phyloP scores from a whole-genome alignment of 2,113 vertebrate species.

The Dipodomys spectabilis region DNA sequence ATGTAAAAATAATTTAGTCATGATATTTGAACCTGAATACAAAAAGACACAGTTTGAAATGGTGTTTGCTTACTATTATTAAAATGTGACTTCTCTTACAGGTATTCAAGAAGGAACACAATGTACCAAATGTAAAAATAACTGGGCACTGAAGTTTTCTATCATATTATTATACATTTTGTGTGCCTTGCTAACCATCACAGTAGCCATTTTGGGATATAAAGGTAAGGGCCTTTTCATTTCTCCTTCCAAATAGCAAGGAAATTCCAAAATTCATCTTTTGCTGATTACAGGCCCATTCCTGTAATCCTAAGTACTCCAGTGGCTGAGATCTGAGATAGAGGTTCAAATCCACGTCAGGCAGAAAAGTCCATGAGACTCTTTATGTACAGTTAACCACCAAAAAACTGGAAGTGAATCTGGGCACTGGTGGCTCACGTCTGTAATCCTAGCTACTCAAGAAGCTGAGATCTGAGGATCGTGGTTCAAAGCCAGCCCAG shows the following conservation, averaged over 20 bases:
- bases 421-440: too few relatives aligned
- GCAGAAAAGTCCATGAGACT: too few relatives aligned
- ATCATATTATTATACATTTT: slow-evolving; percentile 95
- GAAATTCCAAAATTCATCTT: neutral
- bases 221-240: slow-evolving; percentile 90
- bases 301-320: too few relatives aligned
- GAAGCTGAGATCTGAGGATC: too few relatives aligned
- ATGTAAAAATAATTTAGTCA: neutral
- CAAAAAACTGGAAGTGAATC: too few relatives aligned
- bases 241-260: slow-evolving; percentile 43
- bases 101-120: slow-evolving; percentile 97
- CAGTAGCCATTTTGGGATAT: slow-evolving; percentile 96
- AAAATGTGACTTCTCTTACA: slow-evolving; percentile 87
- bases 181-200: slow-evolving; percentile 94
- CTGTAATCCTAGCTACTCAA: too few relatives aligned
- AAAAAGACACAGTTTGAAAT: slow-evolving; percentile 30
- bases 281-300: too few relatives aligned
- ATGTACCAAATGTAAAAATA: slow-evolving; percentile 97
- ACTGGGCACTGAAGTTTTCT: slow-evolving; percentile 97
- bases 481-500: too few relatives aligned
- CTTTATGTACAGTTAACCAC: too few relatives aligned
- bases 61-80: slow-evolving; percentile 43
- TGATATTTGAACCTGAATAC: slow-evolving; percentile 16
- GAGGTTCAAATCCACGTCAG: too few relatives aligned
- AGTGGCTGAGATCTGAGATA: too few relatives aligned